Percentiles rank a stretch among this genome's conserved stretches.
These are phyloP conservation scores for Carassius carassius DNA, from an alignment of 2,113 vertebrate species.

Conservation along the genomic window DNA sequence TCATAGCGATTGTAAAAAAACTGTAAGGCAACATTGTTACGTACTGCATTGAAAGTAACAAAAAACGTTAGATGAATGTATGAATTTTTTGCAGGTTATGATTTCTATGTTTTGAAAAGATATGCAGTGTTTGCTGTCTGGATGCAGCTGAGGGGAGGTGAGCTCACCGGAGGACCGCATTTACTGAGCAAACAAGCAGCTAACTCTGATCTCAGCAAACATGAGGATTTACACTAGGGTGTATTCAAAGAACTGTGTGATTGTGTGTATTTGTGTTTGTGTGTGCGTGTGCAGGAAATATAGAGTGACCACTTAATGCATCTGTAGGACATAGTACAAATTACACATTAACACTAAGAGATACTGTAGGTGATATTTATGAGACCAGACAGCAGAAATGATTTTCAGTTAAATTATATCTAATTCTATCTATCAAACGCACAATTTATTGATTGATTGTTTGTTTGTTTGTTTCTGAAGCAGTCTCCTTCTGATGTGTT, in stretches of 20 bases:
- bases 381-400: background rate
- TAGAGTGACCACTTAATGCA: background rate
- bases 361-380: background rate
- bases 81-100: background rate
- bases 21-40: too few species aligned
- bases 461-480: background rate
- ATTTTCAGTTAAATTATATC: background rate
- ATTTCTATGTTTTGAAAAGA: constrained; percentile 11
- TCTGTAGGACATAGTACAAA: background rate
- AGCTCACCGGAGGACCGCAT: background rate
- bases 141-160: background rate
- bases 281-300: background rate
- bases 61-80: background rate
- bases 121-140: constrained; percentile 23
- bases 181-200: constrained; percentile 11
- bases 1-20: too few species aligned
- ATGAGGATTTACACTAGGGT: constrained; percentile 8
- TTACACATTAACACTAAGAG: background rate
- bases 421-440: background rate
- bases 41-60: background rate
- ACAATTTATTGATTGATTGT: background rate
- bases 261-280: background rate
- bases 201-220: constrained; percentile 32
- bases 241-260: background rate
- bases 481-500: background rate